Conservation (phyloP, 2,113 vertebrate species). For the Lanius ludovicianus region DNA sequence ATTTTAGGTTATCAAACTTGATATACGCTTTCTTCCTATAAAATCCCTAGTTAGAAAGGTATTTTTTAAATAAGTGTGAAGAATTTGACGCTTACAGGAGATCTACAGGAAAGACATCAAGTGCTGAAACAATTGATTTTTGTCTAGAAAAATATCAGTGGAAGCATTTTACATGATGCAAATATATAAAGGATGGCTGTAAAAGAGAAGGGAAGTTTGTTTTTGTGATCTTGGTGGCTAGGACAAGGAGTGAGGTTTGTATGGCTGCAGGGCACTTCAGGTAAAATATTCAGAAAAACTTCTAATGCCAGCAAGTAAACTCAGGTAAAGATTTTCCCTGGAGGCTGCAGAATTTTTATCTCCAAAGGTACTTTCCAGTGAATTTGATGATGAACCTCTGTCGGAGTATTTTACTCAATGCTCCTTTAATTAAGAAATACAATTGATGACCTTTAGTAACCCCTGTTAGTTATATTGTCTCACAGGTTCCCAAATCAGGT, state of each 20-base stretch:
- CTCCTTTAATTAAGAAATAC: neutral
- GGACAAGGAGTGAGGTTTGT: neutral
- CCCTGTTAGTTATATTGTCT: neutral
- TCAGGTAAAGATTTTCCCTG: neutral
- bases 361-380: neutral
- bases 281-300: neutral
- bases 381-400: neutral
- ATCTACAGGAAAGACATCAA: neutral
- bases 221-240: neutral
- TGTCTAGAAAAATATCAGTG: neutral
- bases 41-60: neutral
- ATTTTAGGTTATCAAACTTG: neutral
- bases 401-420: rapidly evolving
- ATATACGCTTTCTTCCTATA: neutral
- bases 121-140: neutral
- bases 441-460: neutral
- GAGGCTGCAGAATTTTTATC: neutral
- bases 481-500: neutral
- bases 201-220: neutral
- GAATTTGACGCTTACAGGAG: neutral
- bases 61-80: neutral
- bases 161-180: neutral
- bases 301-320: neutral
- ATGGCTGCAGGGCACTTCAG: neutral
- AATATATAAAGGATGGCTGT: neutral